Evolutionary conservation across 2,113 vertebrate species (phyloP).

Genomic region (Daphoenositta chrysoptera): DNA sequence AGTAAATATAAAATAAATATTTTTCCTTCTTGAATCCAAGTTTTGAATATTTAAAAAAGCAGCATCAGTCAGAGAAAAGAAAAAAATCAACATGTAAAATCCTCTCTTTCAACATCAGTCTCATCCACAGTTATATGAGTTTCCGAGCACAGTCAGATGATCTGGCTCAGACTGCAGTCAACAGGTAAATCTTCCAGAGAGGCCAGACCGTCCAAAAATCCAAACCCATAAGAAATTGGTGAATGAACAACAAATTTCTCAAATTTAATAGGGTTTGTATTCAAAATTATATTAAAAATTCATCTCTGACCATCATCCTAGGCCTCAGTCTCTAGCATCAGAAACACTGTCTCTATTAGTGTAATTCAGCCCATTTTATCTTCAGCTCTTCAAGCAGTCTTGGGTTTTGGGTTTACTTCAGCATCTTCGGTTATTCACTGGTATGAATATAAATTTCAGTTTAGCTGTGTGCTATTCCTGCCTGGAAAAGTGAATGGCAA

Average conservation of each 20-base stretch:
- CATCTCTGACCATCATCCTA: neutral
- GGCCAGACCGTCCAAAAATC: fast-evolving
- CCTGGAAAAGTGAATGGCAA: neutral
- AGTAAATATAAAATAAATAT: neutral
- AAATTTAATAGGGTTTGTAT: neutral
- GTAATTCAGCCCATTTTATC: neutral
- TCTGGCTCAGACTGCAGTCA: neutral
- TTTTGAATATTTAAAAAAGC: neutral
- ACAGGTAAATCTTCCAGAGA: neutral
- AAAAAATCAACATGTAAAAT: neutral
- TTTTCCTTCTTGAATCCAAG: neutral
- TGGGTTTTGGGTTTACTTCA: neutral
- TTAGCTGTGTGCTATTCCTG: neutral
- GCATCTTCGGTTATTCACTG: neutral
- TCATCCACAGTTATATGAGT: neutral
- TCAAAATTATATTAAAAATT: neutral
- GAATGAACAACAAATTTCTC: neutral
- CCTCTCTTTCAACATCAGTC: neutral
- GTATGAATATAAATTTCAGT: neutral
- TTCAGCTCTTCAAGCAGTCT: neutral
- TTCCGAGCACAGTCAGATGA: neutral
- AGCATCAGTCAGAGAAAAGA: neutral
- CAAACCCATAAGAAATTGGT: neutral
- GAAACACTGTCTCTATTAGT: neutral
- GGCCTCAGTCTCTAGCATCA: neutral